Conservation (phyloP, 2,888 invertebrate genomes). For the Pegoplata infirma region DNA sequence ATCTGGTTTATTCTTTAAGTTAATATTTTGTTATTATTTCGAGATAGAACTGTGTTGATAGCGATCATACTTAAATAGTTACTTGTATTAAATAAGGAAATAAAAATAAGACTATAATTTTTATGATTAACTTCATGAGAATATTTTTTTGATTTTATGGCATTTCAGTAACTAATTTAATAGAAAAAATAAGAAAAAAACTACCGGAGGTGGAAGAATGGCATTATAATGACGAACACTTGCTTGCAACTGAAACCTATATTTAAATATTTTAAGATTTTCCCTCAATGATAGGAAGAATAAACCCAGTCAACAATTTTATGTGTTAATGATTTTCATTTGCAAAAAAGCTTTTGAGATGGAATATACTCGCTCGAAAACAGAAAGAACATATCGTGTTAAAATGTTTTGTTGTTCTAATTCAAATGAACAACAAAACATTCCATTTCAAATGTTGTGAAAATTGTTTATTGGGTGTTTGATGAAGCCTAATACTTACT, state of each 20-base stretch:
- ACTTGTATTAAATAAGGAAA: slow-evolving; percentile 42
- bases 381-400: too few species aligned
- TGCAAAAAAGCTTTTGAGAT: too few species aligned
- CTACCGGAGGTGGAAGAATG: slow-evolving; percentile 45
- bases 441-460: too few species aligned
- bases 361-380: too few species aligned
- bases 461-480: too few species aligned
- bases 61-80: background rate
- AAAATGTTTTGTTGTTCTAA: too few species aligned
- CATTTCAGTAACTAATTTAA: slow-evolving; percentile 6
- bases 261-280: slow-evolving; percentile 46
- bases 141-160: slow-evolving; percentile 16
- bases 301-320: background rate
- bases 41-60: background rate
- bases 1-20: too few species aligned
- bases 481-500: too few species aligned
- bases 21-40: background rate
- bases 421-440: too few species aligned
- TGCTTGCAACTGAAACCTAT: slow-evolving; percentile 33
- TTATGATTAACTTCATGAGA: slow-evolving; percentile 51
- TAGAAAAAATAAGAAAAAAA: too few species aligned
- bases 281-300: slow-evolving; percentile 35
- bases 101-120: slow-evolving; percentile 47
- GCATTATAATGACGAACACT: slow-evolving; percentile 29
- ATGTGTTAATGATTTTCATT: too few species aligned